Base-by-base conservation (phyloP, 2,113 vertebrate genomes). In the Nyctibius bracteatus region DNA sequence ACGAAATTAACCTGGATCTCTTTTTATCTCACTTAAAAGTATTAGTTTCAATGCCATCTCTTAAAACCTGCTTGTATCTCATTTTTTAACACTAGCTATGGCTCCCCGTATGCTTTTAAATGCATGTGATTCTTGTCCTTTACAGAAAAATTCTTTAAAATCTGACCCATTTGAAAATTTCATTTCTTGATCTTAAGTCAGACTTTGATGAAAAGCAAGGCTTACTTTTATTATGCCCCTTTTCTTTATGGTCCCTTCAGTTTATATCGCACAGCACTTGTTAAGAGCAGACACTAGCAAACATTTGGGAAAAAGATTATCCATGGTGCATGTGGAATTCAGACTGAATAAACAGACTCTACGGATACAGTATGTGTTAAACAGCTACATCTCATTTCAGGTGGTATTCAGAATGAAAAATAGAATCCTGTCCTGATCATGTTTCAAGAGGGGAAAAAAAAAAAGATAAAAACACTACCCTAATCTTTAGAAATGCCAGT, bases 291-390 rank as follows among this genome's bases (percentile, higher is more conserved):
- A 93, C 70, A 88, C 23, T 68, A 43, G 66, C 92, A 95, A 88
- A 78, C 84, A 91, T 81, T 92, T 93, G 58, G 82, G 78, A 30
- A 72, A 63, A 65, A 95, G 58, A 61, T 96, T 95, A 96, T 84
- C 73, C 37, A 43, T 47, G 30, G 74, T 63, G 73, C 87, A 49
- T 51, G 61, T 81, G 77, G 80, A 93, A 96, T 94, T 91, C 49
- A 67, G 83, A 65, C 49, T 79, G 81, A 92, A 94, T 96, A 97
- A 94, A 95, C 67, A 94, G 57, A 92, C 87, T 92, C 63, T 68
- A 49, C 73, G 47, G 51, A 88, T 92, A 95, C 12, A 5, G 39
- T 68, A 67, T 81, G 86, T 73, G 59, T 94, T 90, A 83, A 90
- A 82, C 30, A 86, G 44, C n/a, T 88, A 90, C 70, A 74, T 58